Evolutionary conservation across 2,113 vertebrate genomes (phyloP), one percentile per base, ranked within the genome.

Genomic region (Nymphicus hollandicus): DNA sequence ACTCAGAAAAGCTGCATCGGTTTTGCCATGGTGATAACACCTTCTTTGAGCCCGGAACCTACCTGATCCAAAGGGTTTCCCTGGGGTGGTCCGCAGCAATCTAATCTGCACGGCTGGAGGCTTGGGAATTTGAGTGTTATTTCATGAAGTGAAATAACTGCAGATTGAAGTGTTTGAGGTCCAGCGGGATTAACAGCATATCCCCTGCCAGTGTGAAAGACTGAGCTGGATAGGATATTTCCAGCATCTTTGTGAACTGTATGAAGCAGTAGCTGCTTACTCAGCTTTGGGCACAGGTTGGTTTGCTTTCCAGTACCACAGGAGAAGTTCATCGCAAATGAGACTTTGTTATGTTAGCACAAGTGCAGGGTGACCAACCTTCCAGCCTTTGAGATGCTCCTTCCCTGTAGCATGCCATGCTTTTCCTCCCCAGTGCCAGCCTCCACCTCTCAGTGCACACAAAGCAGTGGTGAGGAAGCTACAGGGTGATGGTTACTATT

Each of bases 291-390:
- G 64, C 56, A 84, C 50, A 61, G 55, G n/a, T 37, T 17, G 17
- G 56, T 72, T 94, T 95, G 65, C 77, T 88, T 94, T 94, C 90
- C 60, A 94, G 55, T 78, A 86, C 84, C 82, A 61, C 1, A 44
- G 65, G 73, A 96, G 77, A 82, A 89, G 60, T 76, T 88, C 2
- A 65, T 72, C 86, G 81, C 82, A 84, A 93, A 86, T 88, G 88
- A 88, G 82, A 81, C 14, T 81, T 64, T 0, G 3, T 80, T 80
- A 55, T 7, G 0, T 58, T 78, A 83, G 76, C 58, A 47, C n/a
- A 66, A 88, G 50, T 25, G 14, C 24, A 31, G 44, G 20, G 14
- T 80, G 31, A 86, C 53, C 44, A 82, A 29, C 5, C n/a, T 47
- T 24, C 39, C 31, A 61, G 44, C 22, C 31, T 82, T 52, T n/a